Base-by-base conservation (phyloP, 1,140 invertebrate species). In the Globodera rostochiensis region DNA sequence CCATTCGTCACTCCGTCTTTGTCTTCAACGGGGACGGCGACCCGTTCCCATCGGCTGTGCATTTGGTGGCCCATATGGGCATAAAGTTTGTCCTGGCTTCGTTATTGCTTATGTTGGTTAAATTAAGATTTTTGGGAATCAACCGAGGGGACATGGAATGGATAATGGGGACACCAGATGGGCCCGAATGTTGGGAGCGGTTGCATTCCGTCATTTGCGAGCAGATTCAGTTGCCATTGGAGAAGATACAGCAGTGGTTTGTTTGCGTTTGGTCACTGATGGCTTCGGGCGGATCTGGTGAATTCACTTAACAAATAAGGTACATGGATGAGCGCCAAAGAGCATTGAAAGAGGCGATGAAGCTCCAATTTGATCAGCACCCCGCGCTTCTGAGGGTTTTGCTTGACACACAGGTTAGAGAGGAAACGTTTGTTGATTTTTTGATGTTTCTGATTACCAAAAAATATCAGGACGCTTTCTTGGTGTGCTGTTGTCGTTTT, bases 251-350 rank as follows among this genome's bases (percentile, higher is more conserved):
- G 60, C 74, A 73, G 21, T 88, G 87, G 87, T 78, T 25, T 3
- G 21, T 45, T 53, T 47, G 13, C 21, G 13, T 11, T 13, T 74
- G 13, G 60, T 57, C 50, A 74, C 60, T 25, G 25, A 57, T 15
- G 36, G 45, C 3, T 9, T 11, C 25, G 8, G 50, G 36, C 21
- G 25, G 25, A 74, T 49, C 4, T 45, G 60, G 13, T 57, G 46
- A 53, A 53, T 53, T 53, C 15, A 53, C 0, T 11, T 53, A 53
- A 53, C 7, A 53, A 53, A 8, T 53, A 25, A 78, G 77, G 77
- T 89, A 86, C 81, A 86, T 86, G 86, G 82, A 81, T 25, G 85
- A 88, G 67, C 82, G 88, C 13, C 87, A 88, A 49, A 85, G 77
- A 45, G 87, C 82, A 5, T 77, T 89, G 36, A 88, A 89, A 71